These are phyloP conservation scores for Agrotis segetum DNA, from an alignment of 2,888 invertebrate species.

Conservation along the genomic window DNA sequence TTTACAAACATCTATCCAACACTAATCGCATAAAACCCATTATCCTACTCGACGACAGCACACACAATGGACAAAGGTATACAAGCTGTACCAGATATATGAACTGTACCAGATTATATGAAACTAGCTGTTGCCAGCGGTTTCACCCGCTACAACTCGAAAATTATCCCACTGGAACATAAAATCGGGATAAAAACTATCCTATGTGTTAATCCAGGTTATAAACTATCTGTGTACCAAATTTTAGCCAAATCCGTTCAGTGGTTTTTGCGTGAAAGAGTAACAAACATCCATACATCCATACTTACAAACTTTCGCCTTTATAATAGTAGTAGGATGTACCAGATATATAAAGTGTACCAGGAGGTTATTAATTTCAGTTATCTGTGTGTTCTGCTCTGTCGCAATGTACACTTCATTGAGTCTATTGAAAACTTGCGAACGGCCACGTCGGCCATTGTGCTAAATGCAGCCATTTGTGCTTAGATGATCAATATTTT, in stretches of 20 bases:
- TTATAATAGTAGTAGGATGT: no score
- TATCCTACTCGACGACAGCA: constrained; percentile 29
- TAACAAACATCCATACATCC: no score
- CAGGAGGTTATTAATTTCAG: constrained; percentile 59
- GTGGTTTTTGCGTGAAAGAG: no score
- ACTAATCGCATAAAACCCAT: constrained; percentile 40
- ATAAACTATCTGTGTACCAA: no score
- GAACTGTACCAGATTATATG: constrained; percentile 27
- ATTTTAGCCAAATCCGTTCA: no score
- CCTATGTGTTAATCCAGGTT: no score
- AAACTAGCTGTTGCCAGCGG: no score
- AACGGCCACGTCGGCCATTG: constrained; percentile 45
- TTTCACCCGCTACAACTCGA: no score
- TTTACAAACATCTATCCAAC: constrained; percentile 18
- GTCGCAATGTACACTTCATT: constrained; percentile 61
- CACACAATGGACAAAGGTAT: constrained; percentile 47
- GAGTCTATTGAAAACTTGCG: constrained; percentile 63
- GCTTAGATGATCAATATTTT: constrained; percentile 61
- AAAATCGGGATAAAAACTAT: no score
- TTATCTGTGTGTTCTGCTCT: constrained; percentile 64
- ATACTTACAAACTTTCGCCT: no score
- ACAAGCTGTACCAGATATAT: constrained; percentile 30
- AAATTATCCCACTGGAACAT: no score
- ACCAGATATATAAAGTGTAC: constrained; percentile 43
- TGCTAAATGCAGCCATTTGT: constrained; percentile 57